Percentiles rank a stretch among this genome's conserved stretches.
These are phyloP conservation scores for Agrotis puta DNA, from an alignment of 2,888 invertebrate genomes.

Conservation along the genomic window DNA sequence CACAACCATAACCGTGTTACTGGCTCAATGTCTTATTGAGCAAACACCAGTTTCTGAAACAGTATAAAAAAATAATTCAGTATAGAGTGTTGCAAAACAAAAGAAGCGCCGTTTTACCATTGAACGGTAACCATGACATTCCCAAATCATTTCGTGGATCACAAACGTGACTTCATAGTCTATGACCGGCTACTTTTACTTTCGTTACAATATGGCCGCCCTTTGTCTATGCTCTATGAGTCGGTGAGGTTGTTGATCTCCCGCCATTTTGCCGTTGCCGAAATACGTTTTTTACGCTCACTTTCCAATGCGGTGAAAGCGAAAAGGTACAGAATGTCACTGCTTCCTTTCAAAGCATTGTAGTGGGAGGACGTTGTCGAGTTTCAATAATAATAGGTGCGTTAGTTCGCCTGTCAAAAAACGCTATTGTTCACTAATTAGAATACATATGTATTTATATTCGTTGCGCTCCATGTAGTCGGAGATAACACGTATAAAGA, in stretches of 20 bases:
- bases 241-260: slow-evolving; percentile 84
- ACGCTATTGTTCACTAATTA: slow-evolving; percentile 79
- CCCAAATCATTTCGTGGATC: slow-evolving; percentile 88
- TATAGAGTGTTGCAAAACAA: slow-evolving; percentile 77
- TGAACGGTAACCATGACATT: slow-evolving; percentile 88
- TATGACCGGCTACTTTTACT: slow-evolving; percentile 85
- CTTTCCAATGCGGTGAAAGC: slow-evolving; percentile 91
- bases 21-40: slow-evolving; percentile 71
- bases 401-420: slow-evolving; percentile 74
- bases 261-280: slow-evolving; percentile 87
- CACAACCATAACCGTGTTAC: slow-evolving; percentile 45
- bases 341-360: slow-evolving; percentile 88
- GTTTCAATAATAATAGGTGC: slow-evolving; percentile 84
- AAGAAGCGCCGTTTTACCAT: slow-evolving; percentile 64
- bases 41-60: slow-evolving; percentile 65
- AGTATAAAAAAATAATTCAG: slow-evolving; percentile 68
- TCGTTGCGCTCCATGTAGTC: slow-evolving; percentile 30
- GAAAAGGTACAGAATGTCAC: slow-evolving; percentile 90
- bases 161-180: slow-evolving; percentile 82
- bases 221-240: slow-evolving; percentile 88
- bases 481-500: slow-evolving; percentile 19
- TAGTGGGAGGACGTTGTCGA: slow-evolving; percentile 86
- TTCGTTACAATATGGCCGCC: slow-evolving; percentile 85
- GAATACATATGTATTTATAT: slow-evolving; percentile 61
- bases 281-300: slow-evolving; percentile 90